Evolutionary conservation across 1,140 invertebrate species (phyloP).

Genomic region (Nomia melanderi): DNA sequence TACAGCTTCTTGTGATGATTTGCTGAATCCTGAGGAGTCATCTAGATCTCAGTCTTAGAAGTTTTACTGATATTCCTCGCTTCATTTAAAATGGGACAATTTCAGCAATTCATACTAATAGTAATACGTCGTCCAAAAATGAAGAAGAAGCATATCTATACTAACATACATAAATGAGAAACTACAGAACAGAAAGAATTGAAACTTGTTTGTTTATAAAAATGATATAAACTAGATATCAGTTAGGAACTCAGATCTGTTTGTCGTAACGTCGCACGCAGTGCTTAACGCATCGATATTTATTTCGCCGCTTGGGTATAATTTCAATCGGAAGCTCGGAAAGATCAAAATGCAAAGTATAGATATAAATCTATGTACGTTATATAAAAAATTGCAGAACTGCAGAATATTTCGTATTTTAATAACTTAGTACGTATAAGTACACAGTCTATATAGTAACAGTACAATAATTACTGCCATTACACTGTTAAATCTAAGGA

Average conservation of each 20-base stretch:
- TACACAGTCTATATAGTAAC: conserved; percentile 42
- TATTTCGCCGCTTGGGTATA: conserved; percentile 10
- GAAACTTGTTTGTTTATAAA: conserved; percentile 4
- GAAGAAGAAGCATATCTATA: conserved; percentile 56
- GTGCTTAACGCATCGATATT: neutral
- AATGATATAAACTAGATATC: conserved; percentile 27
- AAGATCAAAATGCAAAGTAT: conserved; percentile 15
- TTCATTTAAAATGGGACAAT: conserved; percentile 8
- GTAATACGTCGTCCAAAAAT: conserved; percentile 33
- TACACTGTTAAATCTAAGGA: conserved; percentile 36
- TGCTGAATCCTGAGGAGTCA: conserved; percentile 77
- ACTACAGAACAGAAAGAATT: neutral
- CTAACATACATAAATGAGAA: conserved; percentile 23
- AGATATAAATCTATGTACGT: conserved; percentile 12
- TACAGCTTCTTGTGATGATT: conserved; percentile 78
- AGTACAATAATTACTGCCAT: conserved; percentile 50
- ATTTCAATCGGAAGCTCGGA: conserved; percentile 19
- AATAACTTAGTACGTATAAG: conserved; percentile 28
- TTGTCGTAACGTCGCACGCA: neutral
- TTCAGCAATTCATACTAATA: conserved; percentile 23
- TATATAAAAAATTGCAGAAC: conserved; percentile 10
- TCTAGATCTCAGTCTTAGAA: conserved; percentile 73
- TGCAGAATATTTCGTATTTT: conserved; percentile 48
- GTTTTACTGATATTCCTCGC: conserved; percentile 4
- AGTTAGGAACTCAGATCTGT: conserved; percentile 39